A percentile compares a stretch with the other conserved stretches of the same genome.
Conservation (phyloP, 2,888 invertebrate species). For the Drosophila nigricruria region DNA sequence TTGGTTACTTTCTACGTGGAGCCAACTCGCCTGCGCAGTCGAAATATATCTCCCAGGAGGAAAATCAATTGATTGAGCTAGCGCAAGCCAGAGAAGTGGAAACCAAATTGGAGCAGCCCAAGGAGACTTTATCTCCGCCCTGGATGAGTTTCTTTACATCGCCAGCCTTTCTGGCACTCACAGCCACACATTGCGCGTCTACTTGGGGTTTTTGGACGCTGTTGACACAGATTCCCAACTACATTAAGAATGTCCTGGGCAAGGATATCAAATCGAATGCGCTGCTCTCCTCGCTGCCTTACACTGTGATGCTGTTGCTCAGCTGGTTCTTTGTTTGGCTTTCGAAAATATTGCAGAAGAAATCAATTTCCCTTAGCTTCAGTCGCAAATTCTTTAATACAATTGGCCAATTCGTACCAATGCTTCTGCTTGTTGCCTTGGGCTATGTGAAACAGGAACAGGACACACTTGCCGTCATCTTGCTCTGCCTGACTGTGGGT, state of each 20-base stretch:
- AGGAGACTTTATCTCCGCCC: slow-evolving; percentile 85
- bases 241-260: slow-evolving; percentile 89
- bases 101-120: slow-evolving; percentile 46
- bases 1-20: slow-evolving; percentile 87
- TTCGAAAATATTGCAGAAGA: slow-evolving; percentile 75
- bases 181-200: slow-evolving; percentile 87
- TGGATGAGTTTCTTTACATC: slow-evolving; percentile 89
- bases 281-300: slow-evolving; percentile 86
- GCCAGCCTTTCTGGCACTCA: slow-evolving; percentile 87
- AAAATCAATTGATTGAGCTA: slow-evolving; percentile 89
- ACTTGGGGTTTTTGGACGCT: slow-evolving; percentile 89
- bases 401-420: slow-evolving; percentile 85
- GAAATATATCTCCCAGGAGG: slow-evolving; percentile 88
- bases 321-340: slow-evolving; percentile 87
- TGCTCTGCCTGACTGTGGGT: slow-evolving; percentile 88
- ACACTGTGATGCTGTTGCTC: slow-evolving; percentile 86
- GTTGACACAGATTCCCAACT: slow-evolving; percentile 90
- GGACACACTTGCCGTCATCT: slow-evolving; percentile 85
- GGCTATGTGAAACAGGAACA: slow-evolving; percentile 85
- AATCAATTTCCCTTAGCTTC: slow-evolving; percentile 84
- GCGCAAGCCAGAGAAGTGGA: slow-evolving; percentile 83
- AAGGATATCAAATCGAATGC: slow-evolving; percentile 90
- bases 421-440: slow-evolving; percentile 86
- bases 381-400: slow-evolving; percentile 84
- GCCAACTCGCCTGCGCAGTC: slow-evolving; percentile 88